These are phyloP conservation scores for Drosophila rhopaloa DNA, from an alignment of 1,140 invertebrate genomes.

Conservation along the genomic window DNA sequence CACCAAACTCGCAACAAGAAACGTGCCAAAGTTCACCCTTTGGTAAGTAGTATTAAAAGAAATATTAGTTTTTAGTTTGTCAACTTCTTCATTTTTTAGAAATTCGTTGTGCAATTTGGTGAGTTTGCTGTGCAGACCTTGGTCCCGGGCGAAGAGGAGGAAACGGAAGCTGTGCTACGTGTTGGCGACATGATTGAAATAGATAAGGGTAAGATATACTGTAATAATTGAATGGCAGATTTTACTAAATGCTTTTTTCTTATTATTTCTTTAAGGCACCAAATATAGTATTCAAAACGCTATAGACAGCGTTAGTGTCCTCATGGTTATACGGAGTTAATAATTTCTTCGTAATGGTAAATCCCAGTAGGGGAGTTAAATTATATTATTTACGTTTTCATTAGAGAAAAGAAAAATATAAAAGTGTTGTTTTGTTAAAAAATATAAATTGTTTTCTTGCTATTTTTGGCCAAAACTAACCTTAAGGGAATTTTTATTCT, in stretches of 20 bases:
- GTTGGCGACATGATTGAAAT: conserved; percentile 67
- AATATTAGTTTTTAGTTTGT: too few relatives aligned
- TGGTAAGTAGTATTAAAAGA: conserved; percentile 29
- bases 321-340: conserved; percentile 45
- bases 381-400: conserved; percentile 1
- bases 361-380: too few relatives aligned
- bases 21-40: conserved; percentile 20
- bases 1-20: conserved; percentile 40
- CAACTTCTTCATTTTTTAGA: conserved; percentile 25
- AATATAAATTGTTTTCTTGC: not conserved
- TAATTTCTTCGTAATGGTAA: not conserved
- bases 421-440: conserved; percentile 9
- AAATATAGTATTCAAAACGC: conserved; percentile 50
- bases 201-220: conserved; percentile 38
- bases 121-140: conserved; percentile 36
- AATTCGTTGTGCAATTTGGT: conserved; percentile 55
- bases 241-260: not conserved
- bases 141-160: not conserved
- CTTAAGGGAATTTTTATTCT: too few relatives aligned
- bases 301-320: conserved; percentile 34
- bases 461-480: not conserved
- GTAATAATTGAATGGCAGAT: too few relatives aligned
- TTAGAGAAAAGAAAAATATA: not conserved
- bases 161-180: conserved; percentile 13
- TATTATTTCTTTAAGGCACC: conserved; percentile 27